phyloP scores from a whole-genome alignment of 2,113 vertebrate species.

The Pimephales promelas region DNA sequence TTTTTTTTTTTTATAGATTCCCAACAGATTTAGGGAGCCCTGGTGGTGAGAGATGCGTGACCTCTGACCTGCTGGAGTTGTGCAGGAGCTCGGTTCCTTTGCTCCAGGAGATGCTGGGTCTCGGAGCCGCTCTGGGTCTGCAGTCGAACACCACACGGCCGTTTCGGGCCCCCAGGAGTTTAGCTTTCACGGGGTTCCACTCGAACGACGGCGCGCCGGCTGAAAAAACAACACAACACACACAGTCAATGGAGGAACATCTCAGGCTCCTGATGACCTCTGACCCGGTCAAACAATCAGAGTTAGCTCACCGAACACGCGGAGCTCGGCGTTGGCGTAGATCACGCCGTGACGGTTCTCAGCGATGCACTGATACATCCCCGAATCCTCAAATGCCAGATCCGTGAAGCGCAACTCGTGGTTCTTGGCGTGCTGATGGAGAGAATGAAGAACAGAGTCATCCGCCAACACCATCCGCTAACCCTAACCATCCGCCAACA shows the following conservation, averaged over 20 bases:
- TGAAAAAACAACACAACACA: slow-evolving; percentile 58
- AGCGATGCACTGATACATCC: slow-evolving; percentile 97
- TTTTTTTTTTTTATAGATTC: too few species aligned
- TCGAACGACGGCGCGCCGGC: slow-evolving; percentile 91
- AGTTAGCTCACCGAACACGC: slow-evolving; percentile 87
- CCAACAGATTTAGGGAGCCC: fast-evolving
- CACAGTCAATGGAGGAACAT: slow-evolving; percentile 9
- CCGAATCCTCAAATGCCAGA: slow-evolving; percentile 84
- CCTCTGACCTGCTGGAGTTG: slow-evolving; percentile 86
- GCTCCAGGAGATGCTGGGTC: slow-evolving; percentile 89
- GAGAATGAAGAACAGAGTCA: slow-evolving; percentile 34
- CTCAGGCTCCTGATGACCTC: not conserved
- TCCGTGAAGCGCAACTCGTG: slow-evolving; percentile 82
- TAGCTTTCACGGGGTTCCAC: slow-evolving; percentile 87
- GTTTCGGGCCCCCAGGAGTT: slow-evolving; percentile 85
- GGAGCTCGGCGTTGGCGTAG: slow-evolving; percentile 91
- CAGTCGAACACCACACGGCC: slow-evolving; percentile 90
- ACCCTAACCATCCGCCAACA: too few species aligned
- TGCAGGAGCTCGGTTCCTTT: slow-evolving; percentile 92
- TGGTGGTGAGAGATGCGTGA: not conserved
- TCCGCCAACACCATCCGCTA: too few species aligned
- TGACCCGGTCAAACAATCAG: too few species aligned
- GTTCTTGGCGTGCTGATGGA: slow-evolving; percentile 75
- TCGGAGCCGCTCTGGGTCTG: slow-evolving; percentile 91
- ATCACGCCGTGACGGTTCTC: slow-evolving; percentile 87